Evolutionary conservation across 2,888 invertebrate species (phyloP), one percentile per base, ranked within the genome.

Genomic region (Xanthorhoe designata): DNA sequence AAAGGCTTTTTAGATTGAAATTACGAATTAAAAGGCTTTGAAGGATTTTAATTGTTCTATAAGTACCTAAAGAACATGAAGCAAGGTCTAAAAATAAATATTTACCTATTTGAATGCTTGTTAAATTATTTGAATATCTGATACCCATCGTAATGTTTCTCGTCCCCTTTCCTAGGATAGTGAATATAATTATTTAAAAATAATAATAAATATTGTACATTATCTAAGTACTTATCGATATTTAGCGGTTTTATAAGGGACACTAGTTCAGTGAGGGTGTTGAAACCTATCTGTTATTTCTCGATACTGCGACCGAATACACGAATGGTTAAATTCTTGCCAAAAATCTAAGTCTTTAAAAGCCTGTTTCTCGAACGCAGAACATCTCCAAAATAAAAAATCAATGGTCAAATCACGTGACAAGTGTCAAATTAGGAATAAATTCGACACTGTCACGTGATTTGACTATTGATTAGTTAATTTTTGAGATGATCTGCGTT

Each of bases 161-260:
- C 68, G 76, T 78, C 82, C 82, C 80, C 79, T 78, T 65, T 63
- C 63, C 64, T 84, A 86, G 80, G 74, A 72, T 85, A 83, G 76
- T 67, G 64, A 68, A 66, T 66, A 61, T 59, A 70, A 57, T 63
- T 60, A 61, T n/a, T 50, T 51, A 35, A 56, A 61, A 58, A 42
- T 52, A 35, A 35, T 61, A 73, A 74, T 69, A 70, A 73, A 66
- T 75, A 77, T 66, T 74, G 72, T 76, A 72, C 55, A 70, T 75
- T 66, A 70, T 69, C 53, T 77, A 75, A 24, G 65, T 65, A n/a
- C n/a, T n/a, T n/a, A 65, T 61, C 63, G 52, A 63, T 72, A 68
- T 67, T 68, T 83, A 81, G 80, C 32, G 56, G 74, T 73, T 78
- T 73, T 75, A 70, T 75, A 73, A 74, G 75, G 75, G 69, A 75